phyloP scores from a whole-genome alignment of 2,888 invertebrate genomes.

The Oeneis ivallda region DNA sequence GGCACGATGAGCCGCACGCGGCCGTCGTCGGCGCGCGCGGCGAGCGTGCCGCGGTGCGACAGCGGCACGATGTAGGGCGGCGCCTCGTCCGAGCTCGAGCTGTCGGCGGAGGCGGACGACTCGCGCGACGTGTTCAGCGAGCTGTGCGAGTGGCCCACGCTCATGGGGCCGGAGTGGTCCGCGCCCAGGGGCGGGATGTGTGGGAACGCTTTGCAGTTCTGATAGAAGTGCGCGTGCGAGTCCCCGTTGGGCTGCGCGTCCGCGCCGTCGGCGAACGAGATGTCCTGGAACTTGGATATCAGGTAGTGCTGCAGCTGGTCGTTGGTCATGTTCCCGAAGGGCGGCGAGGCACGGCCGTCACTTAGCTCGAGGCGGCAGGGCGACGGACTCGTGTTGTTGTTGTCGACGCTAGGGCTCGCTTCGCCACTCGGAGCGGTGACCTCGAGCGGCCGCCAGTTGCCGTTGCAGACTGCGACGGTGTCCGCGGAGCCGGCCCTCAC shows the following conservation, averaged over 20 bases:
- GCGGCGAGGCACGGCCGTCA: constrained; percentile 52
- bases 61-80: constrained; percentile 85
- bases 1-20: constrained; percentile 84
- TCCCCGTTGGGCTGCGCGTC: constrained; percentile 53
- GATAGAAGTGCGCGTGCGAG: constrained; percentile 59
- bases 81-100: constrained; percentile 65
- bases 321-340: constrained; percentile 64
- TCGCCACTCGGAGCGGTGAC: constrained; percentile 54
- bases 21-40: constrained; percentile 83
- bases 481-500: constrained; percentile 44
- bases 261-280: constrained; percentile 54
- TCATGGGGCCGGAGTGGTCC: too few species aligned
- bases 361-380: constrained; percentile 53
- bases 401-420: constrained; percentile 56
- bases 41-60: constrained; percentile 83
- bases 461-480: constrained; percentile 49
- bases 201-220: constrained; percentile 71
- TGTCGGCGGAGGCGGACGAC: constrained; percentile 60
- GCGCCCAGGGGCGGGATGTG: constrained; percentile 66
- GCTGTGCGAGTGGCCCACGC: constrained; percentile 62
- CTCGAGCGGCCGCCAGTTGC: constrained; percentile 50
- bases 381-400: constrained; percentile 59
- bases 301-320: constrained; percentile 71
- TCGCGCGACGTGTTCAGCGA: constrained; percentile 45
- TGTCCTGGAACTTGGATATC: constrained; percentile 66